Conservation (phyloP, 2,113 vertebrate genomes). For the Ochotona princeps region DNA sequence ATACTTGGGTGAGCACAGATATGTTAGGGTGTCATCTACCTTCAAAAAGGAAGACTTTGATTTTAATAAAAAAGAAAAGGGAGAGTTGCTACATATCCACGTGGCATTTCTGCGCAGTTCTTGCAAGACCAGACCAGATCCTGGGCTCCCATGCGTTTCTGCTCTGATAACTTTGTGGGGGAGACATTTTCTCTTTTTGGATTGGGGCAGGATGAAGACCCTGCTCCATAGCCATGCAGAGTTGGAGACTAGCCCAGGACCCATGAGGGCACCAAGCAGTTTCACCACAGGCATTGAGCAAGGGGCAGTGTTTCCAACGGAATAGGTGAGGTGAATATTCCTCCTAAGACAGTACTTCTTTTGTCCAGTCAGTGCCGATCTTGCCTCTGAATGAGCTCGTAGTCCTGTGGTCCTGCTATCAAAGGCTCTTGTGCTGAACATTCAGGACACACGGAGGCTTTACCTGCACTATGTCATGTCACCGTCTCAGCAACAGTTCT, state of each 20-base stretch:
- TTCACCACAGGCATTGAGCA: not conserved
- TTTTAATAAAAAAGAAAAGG: not conserved
- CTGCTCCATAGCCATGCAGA: not conserved
- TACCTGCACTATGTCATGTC: not conserved
- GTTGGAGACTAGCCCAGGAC: not conserved
- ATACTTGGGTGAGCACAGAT: not conserved
- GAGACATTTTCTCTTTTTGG: not conserved
- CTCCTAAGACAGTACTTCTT: not conserved
- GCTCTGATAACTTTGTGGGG: not conserved
- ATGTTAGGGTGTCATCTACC: not conserved
- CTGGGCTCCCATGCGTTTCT: not conserved
- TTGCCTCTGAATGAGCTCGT: not conserved
- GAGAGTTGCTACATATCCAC: not conserved
- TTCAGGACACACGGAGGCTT: not conserved
- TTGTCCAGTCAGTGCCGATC: not conserved
- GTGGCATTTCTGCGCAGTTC: not conserved
- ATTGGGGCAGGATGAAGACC: not conserved
- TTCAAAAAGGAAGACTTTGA: not conserved
- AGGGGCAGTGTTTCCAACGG: slow-evolving; percentile 1
- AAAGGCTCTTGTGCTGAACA: no score
- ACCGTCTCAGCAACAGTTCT: not conserved
- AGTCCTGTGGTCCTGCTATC: not conserved
- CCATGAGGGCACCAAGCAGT: not conserved
- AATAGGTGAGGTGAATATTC: not conserved
- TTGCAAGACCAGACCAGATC: not conserved